phyloP scores from a whole-genome alignment of 2,888 invertebrate genomes.

The Mythimna impura region DNA sequence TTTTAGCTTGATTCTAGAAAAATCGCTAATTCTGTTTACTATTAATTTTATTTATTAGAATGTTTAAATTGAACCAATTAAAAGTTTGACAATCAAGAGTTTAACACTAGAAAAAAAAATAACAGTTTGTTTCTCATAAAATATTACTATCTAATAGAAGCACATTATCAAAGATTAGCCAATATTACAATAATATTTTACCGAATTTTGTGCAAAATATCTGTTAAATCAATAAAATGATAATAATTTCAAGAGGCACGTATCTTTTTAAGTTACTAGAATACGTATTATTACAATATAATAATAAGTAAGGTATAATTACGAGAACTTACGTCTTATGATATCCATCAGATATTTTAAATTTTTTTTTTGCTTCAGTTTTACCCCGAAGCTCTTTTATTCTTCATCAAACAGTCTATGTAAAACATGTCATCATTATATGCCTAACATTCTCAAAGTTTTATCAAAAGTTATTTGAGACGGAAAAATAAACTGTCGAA shows the following conservation, averaged over 20 bases:
- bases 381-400: constrained; percentile 54
- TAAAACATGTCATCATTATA: constrained; percentile 43
- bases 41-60: constrained; percentile 29
- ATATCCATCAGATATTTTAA: constrained; percentile 45
- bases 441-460: constrained; percentile 17
- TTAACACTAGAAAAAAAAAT: constrained; percentile 29
- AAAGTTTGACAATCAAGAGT: constrained; percentile 51
- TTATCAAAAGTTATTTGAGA: constrained; percentile 29
- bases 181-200: constrained; percentile 1
- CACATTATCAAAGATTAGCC: constrained; percentile 6
- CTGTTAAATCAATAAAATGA: background rate
- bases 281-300: constrained; percentile 2
- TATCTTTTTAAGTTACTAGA: constrained; percentile 38
- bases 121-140: constrained; percentile 16
- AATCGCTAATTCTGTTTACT: background rate
- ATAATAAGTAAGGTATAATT: constrained; percentile 18
- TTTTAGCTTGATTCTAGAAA: background rate
- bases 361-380: constrained; percentile 62
- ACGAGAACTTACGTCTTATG: constrained; percentile 1
- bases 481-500: constrained; percentile 10
- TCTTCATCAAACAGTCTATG: constrained; percentile 53
- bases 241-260: constrained; percentile 24
- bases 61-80: constrained; percentile 49
- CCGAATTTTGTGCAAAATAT: constrained; percentile 37
- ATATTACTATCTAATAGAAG: constrained; percentile 18